Evolutionary conservation across 1,140 invertebrate species (phyloP), one percentile per base, ranked within the genome.

Genomic region (Pseudoatta argentina): DNA sequence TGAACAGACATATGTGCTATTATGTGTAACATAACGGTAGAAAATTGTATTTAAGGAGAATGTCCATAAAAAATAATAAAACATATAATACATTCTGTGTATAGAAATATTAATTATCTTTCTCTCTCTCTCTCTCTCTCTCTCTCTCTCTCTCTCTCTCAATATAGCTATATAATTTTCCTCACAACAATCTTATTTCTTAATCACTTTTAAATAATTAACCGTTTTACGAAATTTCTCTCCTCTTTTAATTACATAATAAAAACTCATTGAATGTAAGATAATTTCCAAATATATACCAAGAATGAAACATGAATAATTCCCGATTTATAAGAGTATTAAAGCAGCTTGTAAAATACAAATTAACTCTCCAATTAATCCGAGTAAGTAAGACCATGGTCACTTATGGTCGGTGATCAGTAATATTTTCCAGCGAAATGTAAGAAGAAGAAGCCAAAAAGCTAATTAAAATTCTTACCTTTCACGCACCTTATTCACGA

Each of bases 311-410:
- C 51, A 59, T 57, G 78, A 81, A 81, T 72, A 81, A 81, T 81
- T 81, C 78, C 18, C 10, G 39, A 77, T 72, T 71, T 44, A 24
- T 14, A 44, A n/a, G 6, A 71, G 12, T 44, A 39, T 71, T 55
- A 44, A 69, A 57, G 51, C 12, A 55, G 24, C 76, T 67, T 18
- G 78, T 81, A 71, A 71, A 44, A 44, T 10, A 44, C 21, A 81
- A 81, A 81, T 81, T 4, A 71, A 57, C 48, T 81, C 21, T 14
- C 78, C 66, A 81, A 81, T 81, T 81, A 81, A 81, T n/a, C 12
- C 48, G 63, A 24, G 48, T 55, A 14, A 21, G 21, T 21, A 21
- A 21, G 21, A 14, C 21, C 21, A 81, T 71, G 51, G 34, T 44
- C 66, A 44, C 16, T 44, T n/a, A 57, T 57, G n/a, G 55, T 57